Base-by-base conservation (phyloP, 2,113 vertebrate genomes). In the Synchiropus splendidus region DNA sequence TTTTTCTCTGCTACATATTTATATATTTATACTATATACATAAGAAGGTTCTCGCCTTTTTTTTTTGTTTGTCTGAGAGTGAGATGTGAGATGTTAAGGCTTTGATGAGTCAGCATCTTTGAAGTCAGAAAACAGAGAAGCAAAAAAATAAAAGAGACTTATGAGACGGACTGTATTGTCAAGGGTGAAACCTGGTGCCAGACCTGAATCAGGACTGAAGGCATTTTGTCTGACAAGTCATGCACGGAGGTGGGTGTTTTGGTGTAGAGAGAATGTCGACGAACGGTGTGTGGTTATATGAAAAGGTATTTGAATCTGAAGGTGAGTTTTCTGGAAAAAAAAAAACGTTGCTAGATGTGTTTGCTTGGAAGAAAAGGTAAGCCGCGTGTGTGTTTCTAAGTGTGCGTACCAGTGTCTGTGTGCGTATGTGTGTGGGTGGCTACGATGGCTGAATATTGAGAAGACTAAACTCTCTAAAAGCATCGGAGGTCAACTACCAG, bases 11-110 rank as follows among this genome's bases (percentile, higher is more conserved):
- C 74, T 83, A 76, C 71, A 77, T 86, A 80, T 82, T 79, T 82
- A 84, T 85, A 80, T 85, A 85, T 85, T 82, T 86, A 84, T 84
- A 84, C 49, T 85, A 84, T 87, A 46, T 85, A 85, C 81, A 87
- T 48, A 42, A 57, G 60, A 51, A 65, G 49, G 16, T 31, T 48
- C 48, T 47, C 44, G 30, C 16, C 40, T 16, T 40, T 49, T 42
- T 50, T 31, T 46, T 31, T 31, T 5, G 30, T 39, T 50, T 47
- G n/a, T 40, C 49, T 49, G 51, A 10, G 3, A 50, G 66, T 31
- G 54, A 70, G 50, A 56, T 69, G 55, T 50, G 52, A 65, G 47
- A 79, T 74, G 58, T 78, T 84, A 86, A 83, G 85, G 80, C 81
- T 81, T 83, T 77, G 64, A 75, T 75, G 60, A 67, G 42, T 67